These are phyloP conservation scores for Papilio aristodemus DNA, from an alignment of 1,140 invertebrate species.

Conservation along the genomic window DNA sequence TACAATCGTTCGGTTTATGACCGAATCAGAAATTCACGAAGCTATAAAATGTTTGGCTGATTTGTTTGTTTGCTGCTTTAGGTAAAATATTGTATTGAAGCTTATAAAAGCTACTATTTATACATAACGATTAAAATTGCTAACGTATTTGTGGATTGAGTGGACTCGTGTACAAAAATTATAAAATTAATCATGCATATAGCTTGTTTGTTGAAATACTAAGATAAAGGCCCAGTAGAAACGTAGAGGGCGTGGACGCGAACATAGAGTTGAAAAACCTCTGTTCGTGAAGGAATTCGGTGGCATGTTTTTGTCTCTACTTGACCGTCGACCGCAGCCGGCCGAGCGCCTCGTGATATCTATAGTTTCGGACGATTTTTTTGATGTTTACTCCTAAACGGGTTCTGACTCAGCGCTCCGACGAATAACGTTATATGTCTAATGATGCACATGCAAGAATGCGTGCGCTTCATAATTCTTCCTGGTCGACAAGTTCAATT, in stretches of 20 bases:
- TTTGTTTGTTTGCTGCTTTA: conserved; percentile 26
- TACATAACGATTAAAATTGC: neutral
- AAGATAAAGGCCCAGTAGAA: conserved; percentile 12
- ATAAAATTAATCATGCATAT: neutral
- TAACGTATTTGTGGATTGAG: neutral
- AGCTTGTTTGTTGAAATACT: conserved; percentile 18
- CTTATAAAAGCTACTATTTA: conserved; percentile 8
- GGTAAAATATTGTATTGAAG: conserved; percentile 6
- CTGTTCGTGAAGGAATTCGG: conserved; percentile 62
- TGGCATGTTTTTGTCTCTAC: conserved; percentile 47
- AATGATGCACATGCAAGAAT: conserved; percentile 32
- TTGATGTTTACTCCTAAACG: conserved; percentile 40
- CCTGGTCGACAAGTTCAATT: conserved; percentile 27
- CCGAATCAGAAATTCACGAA: conserved; percentile 46
- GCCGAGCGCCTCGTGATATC: conserved; percentile 34
- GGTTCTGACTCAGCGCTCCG: conserved; percentile 30
- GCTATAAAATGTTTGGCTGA: conserved; percentile 34
- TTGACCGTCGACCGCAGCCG: conserved; percentile 41
- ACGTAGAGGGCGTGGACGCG: conserved; percentile 22
- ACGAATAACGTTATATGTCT: conserved; percentile 26
- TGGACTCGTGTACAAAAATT: neutral
- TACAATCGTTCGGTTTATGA: conserved; percentile 50
- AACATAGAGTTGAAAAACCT: conserved; percentile 61
- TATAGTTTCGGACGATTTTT: conserved; percentile 42
- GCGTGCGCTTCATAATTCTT: conserved; percentile 21